Percentiles rank a stretch among this genome's conserved stretches.
Conservation (phyloP, 2,113 vertebrate genomes). For the Stigmatopora nigra region DNA sequence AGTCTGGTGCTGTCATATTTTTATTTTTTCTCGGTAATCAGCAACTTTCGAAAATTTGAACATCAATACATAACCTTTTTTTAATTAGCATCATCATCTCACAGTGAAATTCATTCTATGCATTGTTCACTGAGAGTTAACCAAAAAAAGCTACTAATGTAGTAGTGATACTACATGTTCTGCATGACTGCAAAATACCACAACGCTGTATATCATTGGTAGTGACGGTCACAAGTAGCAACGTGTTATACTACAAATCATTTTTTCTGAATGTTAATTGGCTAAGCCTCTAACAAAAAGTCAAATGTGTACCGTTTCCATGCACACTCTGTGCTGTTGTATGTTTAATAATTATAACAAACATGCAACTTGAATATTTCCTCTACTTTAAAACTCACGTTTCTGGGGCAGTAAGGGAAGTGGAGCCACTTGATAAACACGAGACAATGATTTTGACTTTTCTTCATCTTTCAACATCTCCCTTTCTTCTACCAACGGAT, state of each 20-base stretch:
- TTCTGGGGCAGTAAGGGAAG: constrained; percentile 50
- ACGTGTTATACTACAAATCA: too few species aligned
- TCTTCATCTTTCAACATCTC: constrained; percentile 20
- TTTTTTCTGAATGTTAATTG: too few species aligned
- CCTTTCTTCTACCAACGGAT: constrained; percentile 14
- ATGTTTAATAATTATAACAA: not conserved
- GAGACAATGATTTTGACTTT: constrained; percentile 33
- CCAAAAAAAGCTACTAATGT: not conserved
- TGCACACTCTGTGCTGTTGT: not conserved
- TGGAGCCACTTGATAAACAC: constrained; percentile 48
- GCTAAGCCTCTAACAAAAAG: not conserved
- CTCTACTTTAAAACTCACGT: constrained; percentile 54
- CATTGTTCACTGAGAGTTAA: not conserved
- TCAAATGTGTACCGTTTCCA: not conserved
- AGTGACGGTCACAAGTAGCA: not conserved
- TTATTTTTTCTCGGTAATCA: not conserved
- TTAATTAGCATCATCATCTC: not conserved
- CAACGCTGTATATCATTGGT: not conserved
- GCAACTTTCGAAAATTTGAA: too few species aligned
- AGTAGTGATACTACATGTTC: not conserved
- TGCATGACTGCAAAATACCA: not conserved
- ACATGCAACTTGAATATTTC: not conserved
- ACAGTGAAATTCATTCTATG: not conserved
- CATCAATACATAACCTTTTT: not conserved
- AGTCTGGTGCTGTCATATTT: not conserved